These are phyloP conservation scores for Trissolcus japonicus DNA, from an alignment of 2,888 invertebrate genomes.

Conservation along the genomic window DNA sequence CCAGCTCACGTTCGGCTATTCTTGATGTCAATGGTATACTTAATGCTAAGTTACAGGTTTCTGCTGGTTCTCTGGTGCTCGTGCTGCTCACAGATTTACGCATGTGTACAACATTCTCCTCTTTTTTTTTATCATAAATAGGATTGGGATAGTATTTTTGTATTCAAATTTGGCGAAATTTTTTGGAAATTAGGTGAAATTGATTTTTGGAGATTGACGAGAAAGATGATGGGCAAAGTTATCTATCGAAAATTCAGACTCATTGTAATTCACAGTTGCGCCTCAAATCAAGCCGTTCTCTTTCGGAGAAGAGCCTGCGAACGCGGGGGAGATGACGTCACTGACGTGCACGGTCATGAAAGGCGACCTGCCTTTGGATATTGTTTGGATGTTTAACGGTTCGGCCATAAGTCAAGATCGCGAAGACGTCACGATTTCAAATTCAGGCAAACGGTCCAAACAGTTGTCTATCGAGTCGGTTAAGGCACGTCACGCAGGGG, in stretches of 20 bases:
- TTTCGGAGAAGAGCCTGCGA: constrained; percentile 83
- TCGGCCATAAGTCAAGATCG: constrained; percentile 1
- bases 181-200: no score
- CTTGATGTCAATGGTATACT: constrained; percentile 77
- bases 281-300: constrained; percentile 83
- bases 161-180: no score
- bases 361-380: constrained; percentile 87
- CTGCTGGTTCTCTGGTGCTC: neutral
- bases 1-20: constrained; percentile 74
- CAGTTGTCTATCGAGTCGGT: constrained; percentile 77
- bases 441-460: constrained; percentile 61
- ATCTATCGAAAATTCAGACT: no score
- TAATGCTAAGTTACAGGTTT: neutral
- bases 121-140: no score
- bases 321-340: constrained; percentile 86
- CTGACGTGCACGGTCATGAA: constrained; percentile 85
- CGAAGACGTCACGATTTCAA: constrained; percentile 65
- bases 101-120: neutral
- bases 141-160: no score
- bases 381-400: constrained; percentile 73
- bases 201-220: no score
- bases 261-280: constrained; percentile 77
- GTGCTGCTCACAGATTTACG: neutral
- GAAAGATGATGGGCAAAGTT: no score
- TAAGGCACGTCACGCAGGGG: constrained; percentile 77